A percentile compares a stretch with the other conserved stretches of the same genome.
phyloP scores from a whole-genome alignment of 2,113 vertebrate species.

The Epinephelus moara region DNA sequence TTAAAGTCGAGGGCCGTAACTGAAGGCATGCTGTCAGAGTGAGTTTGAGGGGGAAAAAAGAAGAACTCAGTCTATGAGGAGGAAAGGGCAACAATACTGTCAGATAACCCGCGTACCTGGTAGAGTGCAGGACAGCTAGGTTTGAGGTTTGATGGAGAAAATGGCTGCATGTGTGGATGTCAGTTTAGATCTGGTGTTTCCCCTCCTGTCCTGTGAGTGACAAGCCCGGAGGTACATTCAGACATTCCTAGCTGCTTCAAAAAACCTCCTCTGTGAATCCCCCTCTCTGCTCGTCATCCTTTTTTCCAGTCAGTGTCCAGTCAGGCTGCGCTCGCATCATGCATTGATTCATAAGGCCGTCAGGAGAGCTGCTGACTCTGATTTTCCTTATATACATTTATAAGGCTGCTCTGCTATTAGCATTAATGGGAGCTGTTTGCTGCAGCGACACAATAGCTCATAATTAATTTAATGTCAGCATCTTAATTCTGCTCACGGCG shows the following conservation, averaged over 20 bases:
- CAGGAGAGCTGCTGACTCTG: conserved; percentile 36
- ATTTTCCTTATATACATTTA: conserved; percentile 11
- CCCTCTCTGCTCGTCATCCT: conserved; percentile 23
- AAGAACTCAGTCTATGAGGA: not conserved
- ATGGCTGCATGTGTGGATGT: conserved; percentile 31
- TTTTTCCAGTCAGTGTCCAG: conserved; percentile 1
- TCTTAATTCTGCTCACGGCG: conserved; percentile 27
- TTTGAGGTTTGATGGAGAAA: conserved; percentile 24
- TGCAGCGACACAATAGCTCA: conserved; percentile 30
- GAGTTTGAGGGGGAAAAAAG: not conserved
- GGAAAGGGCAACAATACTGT: not conserved
- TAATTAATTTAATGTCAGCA: conserved; percentile 49
- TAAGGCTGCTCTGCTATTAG: conserved; percentile 23
- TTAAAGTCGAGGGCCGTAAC: not conserved
- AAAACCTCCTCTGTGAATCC: conserved; percentile 13
- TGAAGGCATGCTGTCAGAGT: conserved; percentile 4
- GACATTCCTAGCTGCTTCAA: conserved; percentile 9
- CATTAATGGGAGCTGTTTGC: conserved; percentile 40
- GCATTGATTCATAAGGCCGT: conserved; percentile 50
- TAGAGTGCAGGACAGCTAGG: not conserved
- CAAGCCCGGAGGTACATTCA: conserved; percentile 9
- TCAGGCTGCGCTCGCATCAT: conserved; percentile 12
- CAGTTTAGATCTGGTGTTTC: conserved; percentile 18
- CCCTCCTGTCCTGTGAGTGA: conserved; percentile 21
- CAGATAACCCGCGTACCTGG: conserved; percentile 1